Evolutionary conservation across 2,888 invertebrate species (phyloP), one percentile per base, ranked within the genome.

Genomic region (Pemphredon lugubris): DNA sequence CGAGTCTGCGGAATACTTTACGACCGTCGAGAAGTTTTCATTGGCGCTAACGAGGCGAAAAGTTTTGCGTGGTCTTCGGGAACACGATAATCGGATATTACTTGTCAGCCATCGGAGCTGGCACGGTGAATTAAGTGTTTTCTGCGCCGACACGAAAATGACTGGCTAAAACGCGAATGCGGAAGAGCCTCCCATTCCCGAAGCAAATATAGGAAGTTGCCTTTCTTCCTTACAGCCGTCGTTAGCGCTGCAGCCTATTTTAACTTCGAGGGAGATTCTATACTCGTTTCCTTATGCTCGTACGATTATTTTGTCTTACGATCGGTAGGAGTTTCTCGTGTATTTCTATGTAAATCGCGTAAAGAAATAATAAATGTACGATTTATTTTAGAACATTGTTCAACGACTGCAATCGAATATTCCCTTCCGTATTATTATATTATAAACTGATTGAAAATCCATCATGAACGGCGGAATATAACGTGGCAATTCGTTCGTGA

Each of bases 21-120:
- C 2, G 40, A 37, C 9, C 20, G 44, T 47, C 18, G 34, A 60
- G 58, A 78, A 70, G 59, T 76, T 75, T 66, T 30, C 16, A 30
- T 13, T 47, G 34, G 23, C 54, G 53, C 61, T 83, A 84, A 85
- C 82, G 75, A 83, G 82, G 72, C 69, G 54, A 82, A 83, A 83
- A 72, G n/a, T n/a, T 83, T 83, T 67, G 44, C 42, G 59, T 50
- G 68, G 73, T 79, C 75, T 77, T 59, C 55, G 34, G 68, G 54
- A 78, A 75, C 79, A 80, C 82, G 85, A 88, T 86, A 82, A 80
- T 79, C 83, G 87, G 87, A 88, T 86, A 88, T 88, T 86, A 83
- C 84, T 83, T 83, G 83, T 84, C 84, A 77, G 77, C 73, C 75
- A 80, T 82, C 74, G n/a, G n/a, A 66, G 61, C 73, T 57, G 63